Base-by-base conservation (phyloP, 2,888 invertebrate genomes). In the Microctonus aethiopoides region DNA sequence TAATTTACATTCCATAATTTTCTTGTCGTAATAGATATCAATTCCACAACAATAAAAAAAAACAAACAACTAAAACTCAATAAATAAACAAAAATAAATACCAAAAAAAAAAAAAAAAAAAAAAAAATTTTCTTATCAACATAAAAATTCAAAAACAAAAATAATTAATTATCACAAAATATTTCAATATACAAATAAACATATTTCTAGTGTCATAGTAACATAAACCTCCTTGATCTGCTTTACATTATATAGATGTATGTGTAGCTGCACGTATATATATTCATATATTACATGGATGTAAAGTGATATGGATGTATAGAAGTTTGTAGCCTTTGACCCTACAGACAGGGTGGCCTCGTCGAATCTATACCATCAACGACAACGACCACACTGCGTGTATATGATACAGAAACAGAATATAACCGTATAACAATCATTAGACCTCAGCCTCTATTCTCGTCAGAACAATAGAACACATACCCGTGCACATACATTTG, bases 391-490 rank as follows among this genome's bases (percentile, higher is more conserved):
- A 54, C 26, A 54, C 54, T n/a, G 26, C 54, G 54, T 26, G 54
- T 22, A 5, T 26, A 26, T 54, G 54, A 24, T 26, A 54, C 46
- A 46, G 46, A 16, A 46, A 46, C 46, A 46, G 46, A 46, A 46
- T 46, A 26, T 54, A 26, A 54, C 26, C 54, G 54, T 54, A 54
- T 54, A 54, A 26, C 54, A 54, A 26, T 54, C 54, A 54, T 54
- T 54, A 26, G 13, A 26, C 54, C 54, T 54, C 26, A 24, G 26
- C 24, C 54, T 26, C 24, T 13, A 24, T 26, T 54, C 54, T 54
- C 26, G 13, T 7, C 10, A 24, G 10, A 26, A 54, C 24, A 54
- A 54, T 54, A 26, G 24, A 54, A 26, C 13, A 26, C 10, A 26
- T 1, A 26, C 13, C 67, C 41, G 29, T 39, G 46, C 16, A 69